Evolutionary conservation across 2,888 invertebrate species (phyloP).

Genomic region (Dichetophora obliterata): DNA sequence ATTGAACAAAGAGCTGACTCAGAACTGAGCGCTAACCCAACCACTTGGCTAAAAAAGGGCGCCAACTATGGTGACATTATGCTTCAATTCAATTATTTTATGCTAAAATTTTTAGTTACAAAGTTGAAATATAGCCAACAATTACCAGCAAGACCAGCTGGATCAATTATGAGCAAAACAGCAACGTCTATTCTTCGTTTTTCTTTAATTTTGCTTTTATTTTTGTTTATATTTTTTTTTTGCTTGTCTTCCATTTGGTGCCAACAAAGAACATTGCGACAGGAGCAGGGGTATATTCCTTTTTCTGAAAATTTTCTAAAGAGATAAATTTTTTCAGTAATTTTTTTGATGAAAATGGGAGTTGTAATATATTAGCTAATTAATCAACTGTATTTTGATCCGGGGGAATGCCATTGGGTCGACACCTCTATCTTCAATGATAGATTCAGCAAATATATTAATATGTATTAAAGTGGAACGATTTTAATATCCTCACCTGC

Average conservation of each 20-base stretch:
- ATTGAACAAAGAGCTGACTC: neutral
- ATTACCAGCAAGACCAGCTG: neutral
- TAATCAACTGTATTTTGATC: too few relatives aligned
- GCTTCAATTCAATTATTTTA: slow-evolving; percentile 50
- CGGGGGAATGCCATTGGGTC: too few relatives aligned
- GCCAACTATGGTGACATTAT: slow-evolving; percentile 48
- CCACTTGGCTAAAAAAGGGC: slow-evolving; percentile 23
- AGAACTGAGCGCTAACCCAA: neutral
- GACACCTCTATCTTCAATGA: too few relatives aligned
- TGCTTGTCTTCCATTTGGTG: neutral
- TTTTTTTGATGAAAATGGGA: too few relatives aligned
- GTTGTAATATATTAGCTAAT: too few relatives aligned
- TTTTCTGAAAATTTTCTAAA: too few relatives aligned
- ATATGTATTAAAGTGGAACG: too few relatives aligned
- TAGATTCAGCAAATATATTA: too few relatives aligned
- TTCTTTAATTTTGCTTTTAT: neutral
- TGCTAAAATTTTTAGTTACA: neutral
- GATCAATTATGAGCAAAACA: neutral
- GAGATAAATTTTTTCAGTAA: too few relatives aligned
- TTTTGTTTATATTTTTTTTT: neutral
- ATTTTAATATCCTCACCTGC: too few relatives aligned
- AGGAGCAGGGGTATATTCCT: too few relatives aligned
- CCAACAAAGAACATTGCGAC: neutral
- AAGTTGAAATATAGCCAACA: neutral
- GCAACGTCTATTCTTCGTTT: neutral